phyloP scores from a whole-genome alignment of 1,140 invertebrate species.

The Aricia agestis region DNA sequence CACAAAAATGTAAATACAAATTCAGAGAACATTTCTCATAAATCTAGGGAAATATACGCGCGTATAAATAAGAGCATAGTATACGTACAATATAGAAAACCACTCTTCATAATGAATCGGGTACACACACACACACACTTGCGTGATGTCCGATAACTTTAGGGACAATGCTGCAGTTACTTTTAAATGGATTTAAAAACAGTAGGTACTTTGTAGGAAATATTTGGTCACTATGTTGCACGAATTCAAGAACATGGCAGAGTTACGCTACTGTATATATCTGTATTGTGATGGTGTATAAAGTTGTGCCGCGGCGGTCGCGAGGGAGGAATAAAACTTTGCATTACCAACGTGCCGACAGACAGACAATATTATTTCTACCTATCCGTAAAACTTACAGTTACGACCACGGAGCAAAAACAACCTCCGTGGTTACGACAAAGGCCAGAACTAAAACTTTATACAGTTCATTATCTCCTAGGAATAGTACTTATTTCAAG shows the following conservation, averaged over 20 bases:
- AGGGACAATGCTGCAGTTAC: too few species aligned
- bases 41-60: not conserved
- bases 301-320: not conserved
- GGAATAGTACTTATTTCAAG: not conserved
- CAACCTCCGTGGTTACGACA: not conserved
- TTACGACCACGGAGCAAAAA: too few species aligned
- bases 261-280: too few species aligned
- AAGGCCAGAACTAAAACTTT: not conserved
- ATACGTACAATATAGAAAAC: too few species aligned
- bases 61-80: not conserved
- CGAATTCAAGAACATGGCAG: too few species aligned
- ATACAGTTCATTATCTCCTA: not conserved
- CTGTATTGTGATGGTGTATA: not conserved
- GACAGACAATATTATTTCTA: not conserved
- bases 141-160: too few species aligned
- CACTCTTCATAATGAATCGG: too few species aligned
- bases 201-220: too few species aligned
- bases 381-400: not conserved
- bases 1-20: not conserved
- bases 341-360: not conserved
- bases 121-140: too few species aligned
- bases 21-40: not conserved
- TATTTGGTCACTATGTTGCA: too few species aligned
- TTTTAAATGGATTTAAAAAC: too few species aligned
- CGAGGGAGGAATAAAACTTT: not conserved